phyloP scores from a whole-genome alignment of 2,888 invertebrate genomes.

The Acleris cristana region DNA sequence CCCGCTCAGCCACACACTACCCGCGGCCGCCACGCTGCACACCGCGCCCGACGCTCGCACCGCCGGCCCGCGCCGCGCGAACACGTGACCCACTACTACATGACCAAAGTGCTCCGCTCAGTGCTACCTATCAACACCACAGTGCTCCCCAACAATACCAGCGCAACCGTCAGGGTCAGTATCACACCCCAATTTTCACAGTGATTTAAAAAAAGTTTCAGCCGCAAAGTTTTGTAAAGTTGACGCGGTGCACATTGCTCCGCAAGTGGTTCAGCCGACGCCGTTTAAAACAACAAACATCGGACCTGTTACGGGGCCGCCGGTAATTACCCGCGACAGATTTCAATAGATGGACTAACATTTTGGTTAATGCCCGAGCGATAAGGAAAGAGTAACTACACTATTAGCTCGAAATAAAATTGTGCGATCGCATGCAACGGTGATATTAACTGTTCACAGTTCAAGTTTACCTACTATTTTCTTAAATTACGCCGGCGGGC shows the following conservation, averaged over 20 bases:
- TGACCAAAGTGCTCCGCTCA: slow-evolving; percentile 81
- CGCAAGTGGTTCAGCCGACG: slow-evolving; percentile 77
- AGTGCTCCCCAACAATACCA: slow-evolving; percentile 77
- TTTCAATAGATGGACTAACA: slow-evolving; percentile 56
- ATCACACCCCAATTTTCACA: slow-evolving; percentile 53
- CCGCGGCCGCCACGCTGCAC: slow-evolving; percentile 56
- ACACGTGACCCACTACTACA: slow-evolving; percentile 72
- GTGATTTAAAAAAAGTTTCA: slow-evolving; percentile 67
- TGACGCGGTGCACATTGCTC: slow-evolving; percentile 76
- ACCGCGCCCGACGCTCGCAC: slow-evolving; percentile 71
- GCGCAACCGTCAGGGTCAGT: slow-evolving; percentile 81
- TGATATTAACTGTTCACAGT: slow-evolving; percentile 76
- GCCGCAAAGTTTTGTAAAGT: slow-evolving; percentile 77
- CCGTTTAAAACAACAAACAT: slow-evolving; percentile 81
- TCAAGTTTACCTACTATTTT: slow-evolving; percentile 73
- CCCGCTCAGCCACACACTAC: slow-evolving; percentile 47
- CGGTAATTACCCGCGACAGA: slow-evolving; percentile 61
- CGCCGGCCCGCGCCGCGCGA: slow-evolving; percentile 77
- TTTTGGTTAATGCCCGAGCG: slow-evolving; percentile 63
- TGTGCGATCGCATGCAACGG: slow-evolving; percentile 79
- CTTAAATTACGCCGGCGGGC: slow-evolving; percentile 61
- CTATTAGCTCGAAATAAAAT: slow-evolving; percentile 79
- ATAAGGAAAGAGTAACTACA: slow-evolving; percentile 74
- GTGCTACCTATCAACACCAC: slow-evolving; percentile 80
- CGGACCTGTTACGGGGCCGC: slow-evolving; percentile 68